Evolutionary conservation across 2,888 invertebrate genomes (phyloP).

Genomic region (Troilus luridus): DNA sequence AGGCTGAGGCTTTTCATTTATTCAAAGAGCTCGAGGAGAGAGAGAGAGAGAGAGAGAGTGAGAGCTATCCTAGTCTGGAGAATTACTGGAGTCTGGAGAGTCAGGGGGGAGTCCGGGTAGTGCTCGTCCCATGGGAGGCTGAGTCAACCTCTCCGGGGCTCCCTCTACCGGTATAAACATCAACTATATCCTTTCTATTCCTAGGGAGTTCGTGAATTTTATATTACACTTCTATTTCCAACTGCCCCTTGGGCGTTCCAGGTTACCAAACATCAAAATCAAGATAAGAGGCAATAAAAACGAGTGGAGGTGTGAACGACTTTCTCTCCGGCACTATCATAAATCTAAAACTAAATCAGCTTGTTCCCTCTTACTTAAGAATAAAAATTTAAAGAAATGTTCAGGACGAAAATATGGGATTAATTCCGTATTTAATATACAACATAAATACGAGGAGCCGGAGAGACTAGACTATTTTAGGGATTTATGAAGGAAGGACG

Average conservation of each 20-base stretch:
- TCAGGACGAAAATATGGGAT: neutral
- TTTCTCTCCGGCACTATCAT: neutral
- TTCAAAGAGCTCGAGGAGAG: conserved; percentile 18
- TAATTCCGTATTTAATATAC: neutral
- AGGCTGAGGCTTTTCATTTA: conserved; percentile 15
- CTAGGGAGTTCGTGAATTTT: conserved; percentile 3
- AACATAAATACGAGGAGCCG: neutral
- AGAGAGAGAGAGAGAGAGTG: neutral
- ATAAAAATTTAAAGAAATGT: conserved; percentile 2
- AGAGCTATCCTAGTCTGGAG: conserved; percentile 12
- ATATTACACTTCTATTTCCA: neutral
- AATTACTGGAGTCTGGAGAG: conserved; percentile 17
- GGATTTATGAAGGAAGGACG: neutral
- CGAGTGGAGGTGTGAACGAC: neutral
- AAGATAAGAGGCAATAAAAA: conserved; percentile 3
- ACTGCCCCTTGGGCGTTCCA: neutral
- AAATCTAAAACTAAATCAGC: conserved; percentile 11
- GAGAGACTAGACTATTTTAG: neutral
- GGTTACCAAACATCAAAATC: conserved; percentile 12
- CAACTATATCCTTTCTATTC: conserved; percentile 11
- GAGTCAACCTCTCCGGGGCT: neutral
- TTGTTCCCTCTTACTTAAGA: neutral
- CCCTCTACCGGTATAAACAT: neutral
- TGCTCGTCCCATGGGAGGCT: neutral
- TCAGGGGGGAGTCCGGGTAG: neutral